Conservation (phyloP, 1,140 invertebrate species). For the Lysiphlebus fabarum region DNA sequence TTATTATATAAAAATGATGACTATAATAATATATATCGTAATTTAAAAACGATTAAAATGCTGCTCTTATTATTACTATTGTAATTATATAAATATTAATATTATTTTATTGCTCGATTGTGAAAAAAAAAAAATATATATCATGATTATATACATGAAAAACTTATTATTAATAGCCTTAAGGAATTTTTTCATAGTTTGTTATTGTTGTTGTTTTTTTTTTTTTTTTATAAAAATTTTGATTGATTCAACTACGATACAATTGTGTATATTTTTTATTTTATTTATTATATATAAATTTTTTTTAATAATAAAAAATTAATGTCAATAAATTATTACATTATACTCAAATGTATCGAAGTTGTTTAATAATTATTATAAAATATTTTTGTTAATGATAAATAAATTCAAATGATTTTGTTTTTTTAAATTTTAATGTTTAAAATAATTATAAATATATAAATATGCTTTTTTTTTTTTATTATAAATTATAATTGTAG, state of each 20-base stretch:
- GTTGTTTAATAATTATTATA: conserved; percentile 26
- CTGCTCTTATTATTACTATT: conserved; percentile 4
- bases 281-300: conserved; percentile 2
- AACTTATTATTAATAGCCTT: conserved; percentile 28
- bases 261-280: too few species aligned
- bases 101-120: conserved; percentile 7
- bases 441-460: too few species aligned
- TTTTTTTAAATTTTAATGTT: conserved; percentile 20
- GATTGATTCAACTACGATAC: conserved; percentile 27
- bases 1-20: background rate
- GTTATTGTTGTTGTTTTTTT: conserved; percentile 43
- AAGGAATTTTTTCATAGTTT: conserved; percentile 49
- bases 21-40: background rate
- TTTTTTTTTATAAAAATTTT: conserved; percentile 44
- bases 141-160: background rate
- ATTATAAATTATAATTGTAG: too few species aligned
- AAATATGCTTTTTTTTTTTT: background rate
- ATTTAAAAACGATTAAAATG: conserved; percentile 2
- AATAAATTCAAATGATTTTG: conserved; percentile 37
- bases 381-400: conserved; percentile 48
- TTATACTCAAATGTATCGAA: conserved; percentile 2
- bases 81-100: conserved; percentile 5
- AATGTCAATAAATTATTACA: conserved; percentile 2
- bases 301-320: conserved; percentile 3
- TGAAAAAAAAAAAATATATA: conserved; percentile 4